phyloP scores from a whole-genome alignment of 2,113 vertebrate species.

The Daphoenositta chrysoptera region DNA sequence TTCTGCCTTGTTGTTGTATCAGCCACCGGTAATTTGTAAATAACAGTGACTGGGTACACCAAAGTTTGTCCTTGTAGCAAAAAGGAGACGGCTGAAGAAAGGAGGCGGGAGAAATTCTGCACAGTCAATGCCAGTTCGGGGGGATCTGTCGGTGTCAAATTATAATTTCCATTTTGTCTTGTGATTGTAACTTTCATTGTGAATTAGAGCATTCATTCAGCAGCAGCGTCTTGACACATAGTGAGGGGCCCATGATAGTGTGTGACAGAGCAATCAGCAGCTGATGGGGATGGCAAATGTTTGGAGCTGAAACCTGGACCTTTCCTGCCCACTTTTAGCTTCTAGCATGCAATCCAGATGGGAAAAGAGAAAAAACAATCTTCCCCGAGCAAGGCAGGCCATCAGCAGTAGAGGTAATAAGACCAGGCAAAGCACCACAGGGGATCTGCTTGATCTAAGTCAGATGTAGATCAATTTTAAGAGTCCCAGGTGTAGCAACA shows the following conservation, averaged over 20 bases:
- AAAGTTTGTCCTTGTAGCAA: background rate
- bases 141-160: background rate
- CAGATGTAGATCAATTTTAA: background rate
- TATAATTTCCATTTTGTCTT: background rate
- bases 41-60: background rate
- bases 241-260: background rate
- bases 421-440: background rate
- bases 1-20: background rate
- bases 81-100: background rate
- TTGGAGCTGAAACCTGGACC: background rate
- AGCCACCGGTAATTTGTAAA: slow-evolving; percentile 28
- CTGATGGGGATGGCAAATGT: background rate
- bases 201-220: background rate
- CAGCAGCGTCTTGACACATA: background rate
- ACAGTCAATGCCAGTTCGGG: background rate
- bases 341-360: background rate
- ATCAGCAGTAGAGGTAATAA: background rate
- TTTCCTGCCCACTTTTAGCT: background rate
- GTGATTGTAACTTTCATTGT: background rate
- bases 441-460: background rate
- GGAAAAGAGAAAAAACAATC: background rate
- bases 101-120: background rate
- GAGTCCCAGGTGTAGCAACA: background rate
- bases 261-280: background rate
- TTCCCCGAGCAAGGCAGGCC: background rate